These are phyloP conservation scores for Hyppa rectilinea DNA, from an alignment of 2,888 invertebrate species.

Conservation along the genomic window DNA sequence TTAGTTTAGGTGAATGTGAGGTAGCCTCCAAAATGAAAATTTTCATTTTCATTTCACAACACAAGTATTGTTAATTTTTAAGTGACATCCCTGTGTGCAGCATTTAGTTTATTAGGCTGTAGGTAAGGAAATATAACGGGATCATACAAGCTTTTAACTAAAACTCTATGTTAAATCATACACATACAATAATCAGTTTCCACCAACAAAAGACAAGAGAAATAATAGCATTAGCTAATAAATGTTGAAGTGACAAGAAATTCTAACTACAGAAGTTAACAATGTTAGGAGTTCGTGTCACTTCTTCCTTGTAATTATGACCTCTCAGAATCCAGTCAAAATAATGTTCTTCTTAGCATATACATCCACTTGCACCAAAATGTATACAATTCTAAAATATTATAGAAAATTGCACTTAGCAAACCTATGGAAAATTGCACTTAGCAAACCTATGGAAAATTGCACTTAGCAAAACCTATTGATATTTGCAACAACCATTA, in stretches of 20 bases:
- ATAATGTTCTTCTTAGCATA: conserved; percentile 10
- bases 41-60: no score
- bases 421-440: conserved; percentile 32
- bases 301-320: no score
- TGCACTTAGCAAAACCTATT: conserved; percentile 26
- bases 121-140: conserved; percentile 42
- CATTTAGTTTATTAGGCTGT: conserved; percentile 43
- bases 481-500: conserved; percentile 38
- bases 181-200: conserved; percentile 39
- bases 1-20: no score
- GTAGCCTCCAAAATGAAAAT: no score
- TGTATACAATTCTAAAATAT: conserved; percentile 18
- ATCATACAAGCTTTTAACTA: conserved; percentile 50
- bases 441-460: conserved; percentile 23
- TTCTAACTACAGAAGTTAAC: no score
- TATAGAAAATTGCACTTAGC: conserved; percentile 16
- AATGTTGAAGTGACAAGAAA: no score
- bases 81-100: conserved; percentile 11
- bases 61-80: not conserved
- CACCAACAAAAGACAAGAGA: conserved; percentile 25
- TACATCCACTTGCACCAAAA: conserved; percentile 64
- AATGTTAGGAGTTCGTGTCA: no score
- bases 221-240: conserved; percentile 46
- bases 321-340: conserved; percentile 29
- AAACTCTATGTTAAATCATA: conserved; percentile 45